Conservation (phyloP, 2,797 vertebrate species). For the Carapus acus region DNA sequence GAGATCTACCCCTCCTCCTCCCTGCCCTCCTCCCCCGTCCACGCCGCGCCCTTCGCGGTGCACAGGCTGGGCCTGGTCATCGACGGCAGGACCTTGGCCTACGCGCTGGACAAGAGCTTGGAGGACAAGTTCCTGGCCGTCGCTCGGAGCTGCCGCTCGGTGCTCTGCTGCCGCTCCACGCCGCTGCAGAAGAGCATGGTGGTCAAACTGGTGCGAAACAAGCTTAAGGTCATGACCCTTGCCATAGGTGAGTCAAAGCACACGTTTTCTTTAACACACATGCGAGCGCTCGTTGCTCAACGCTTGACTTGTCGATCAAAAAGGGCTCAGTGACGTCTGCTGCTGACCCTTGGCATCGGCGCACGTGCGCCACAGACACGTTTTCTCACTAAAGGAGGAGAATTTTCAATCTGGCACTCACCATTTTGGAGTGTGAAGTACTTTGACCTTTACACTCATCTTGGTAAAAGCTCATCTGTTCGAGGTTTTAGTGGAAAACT, state of each 20-base stretch:
- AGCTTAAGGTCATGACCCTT: constrained; percentile 96
- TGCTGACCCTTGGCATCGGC: no score
- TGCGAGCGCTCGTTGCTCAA: no score
- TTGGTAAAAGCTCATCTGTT: no score
- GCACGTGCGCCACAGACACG: no score
- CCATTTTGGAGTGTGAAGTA: no score
- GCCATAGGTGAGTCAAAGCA: constrained; percentile 81
- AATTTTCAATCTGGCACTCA: no score
- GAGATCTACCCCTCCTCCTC: constrained; percentile 56
- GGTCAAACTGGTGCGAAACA: constrained; percentile 92
- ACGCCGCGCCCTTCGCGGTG: constrained; percentile 55
- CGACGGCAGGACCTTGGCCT: constrained; percentile 90
- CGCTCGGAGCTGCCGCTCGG: constrained; percentile 84
- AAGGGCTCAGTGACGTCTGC: no score
- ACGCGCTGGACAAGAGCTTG: constrained; percentile 83
- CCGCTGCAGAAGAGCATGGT: constrained; percentile 98
- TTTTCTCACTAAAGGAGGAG: no score
- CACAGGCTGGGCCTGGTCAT: constrained; percentile 86
- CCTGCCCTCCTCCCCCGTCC: constrained; percentile 37
- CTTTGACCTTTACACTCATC: no score
- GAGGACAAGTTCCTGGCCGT: constrained; percentile 91
- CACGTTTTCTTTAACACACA: not conserved
- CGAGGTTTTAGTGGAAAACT: no score
- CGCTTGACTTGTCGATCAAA: no score
- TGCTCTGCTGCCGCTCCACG: constrained; percentile 92